phyloP scores from a whole-genome alignment of 1,140 invertebrate genomes.

The Lordiphosa mommai region DNA sequence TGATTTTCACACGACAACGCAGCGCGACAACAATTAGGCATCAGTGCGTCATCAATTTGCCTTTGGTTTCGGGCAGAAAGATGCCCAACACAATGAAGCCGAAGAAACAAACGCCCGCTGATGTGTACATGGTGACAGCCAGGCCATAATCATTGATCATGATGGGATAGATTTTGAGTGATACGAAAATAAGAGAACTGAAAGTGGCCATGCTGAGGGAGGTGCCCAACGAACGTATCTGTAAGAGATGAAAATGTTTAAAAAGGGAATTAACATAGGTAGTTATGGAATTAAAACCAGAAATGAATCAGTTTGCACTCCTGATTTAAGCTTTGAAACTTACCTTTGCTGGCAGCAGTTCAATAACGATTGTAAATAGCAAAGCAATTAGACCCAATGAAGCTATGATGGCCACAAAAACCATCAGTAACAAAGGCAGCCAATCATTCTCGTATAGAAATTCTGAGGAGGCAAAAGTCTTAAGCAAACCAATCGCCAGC shows the following conservation, averaged over 20 bases:
- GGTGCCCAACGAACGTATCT: conserved; percentile 64
- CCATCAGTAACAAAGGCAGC: conserved; percentile 52
- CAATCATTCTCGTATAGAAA: conserved; percentile 43
- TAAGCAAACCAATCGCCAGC: conserved; percentile 38
- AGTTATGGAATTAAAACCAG: background rate
- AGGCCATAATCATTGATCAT: conserved; percentile 56
- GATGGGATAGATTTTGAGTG: conserved; percentile 60
- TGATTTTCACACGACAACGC: conserved; percentile 36
- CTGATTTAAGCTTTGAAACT: background rate
- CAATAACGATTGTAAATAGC: conserved; percentile 53
- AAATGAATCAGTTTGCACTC: background rate
- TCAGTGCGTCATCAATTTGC: conserved; percentile 63
- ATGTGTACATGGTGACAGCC: conserved; percentile 59
- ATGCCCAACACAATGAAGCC: conserved; percentile 57
- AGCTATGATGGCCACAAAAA: conserved; percentile 39
- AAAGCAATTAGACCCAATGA: conserved; percentile 52
- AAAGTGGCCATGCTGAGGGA: conserved; percentile 63
- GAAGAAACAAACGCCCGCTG: conserved; percentile 43
- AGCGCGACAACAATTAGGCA: conserved; percentile 6
- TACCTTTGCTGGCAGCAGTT: conserved; percentile 59
- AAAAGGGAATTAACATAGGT: background rate
- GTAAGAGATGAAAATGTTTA: background rate
- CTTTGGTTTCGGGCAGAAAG: conserved; percentile 68
- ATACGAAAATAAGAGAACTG: conserved; percentile 54
- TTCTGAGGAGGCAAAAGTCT: conserved; percentile 17